Evolutionary conservation across 2,113 vertebrate species (phyloP), one percentile per base, ranked within the genome.

Genomic region (Pelobates fuscus): DNA sequence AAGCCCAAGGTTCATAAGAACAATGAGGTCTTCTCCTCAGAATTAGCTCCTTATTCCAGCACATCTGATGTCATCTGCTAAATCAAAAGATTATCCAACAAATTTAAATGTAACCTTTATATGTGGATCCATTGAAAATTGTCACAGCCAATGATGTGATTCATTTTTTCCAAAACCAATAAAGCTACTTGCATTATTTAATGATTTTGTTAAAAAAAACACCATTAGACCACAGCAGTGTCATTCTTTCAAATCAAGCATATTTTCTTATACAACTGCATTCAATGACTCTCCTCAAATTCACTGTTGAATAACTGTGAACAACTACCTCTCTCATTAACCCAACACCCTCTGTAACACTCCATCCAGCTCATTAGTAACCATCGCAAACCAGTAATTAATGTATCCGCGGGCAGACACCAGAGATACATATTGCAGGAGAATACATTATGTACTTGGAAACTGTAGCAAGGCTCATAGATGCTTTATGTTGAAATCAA

Each of bases 401-500:
- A 46, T 26, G 43, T 20, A 20, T n/a, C 21, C 52, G 30, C 20
- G 64, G 60, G 26, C 21, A 37, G 26, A 41, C 26, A 54, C 61
- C 3, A 46, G 52, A 27, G 62, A 43, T 26, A 8, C 58, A 27
- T 30, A 52, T 20, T 67, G 55, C 54, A 25, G 20, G 21, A 67
- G 24, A 60, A 76, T 60, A 76, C 11, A 76, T 76, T 59, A 49
- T 76, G 60, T 46, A 60, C 54, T 67, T 52, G 64, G 62, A 67
- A 76, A 67, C 23, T 41, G 67, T 60, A 37, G 54, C 67, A n/a
- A 58, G 54, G 52, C 60, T 49, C n/a, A 20, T 60, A 59, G 55
- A 67, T 67, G 72, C 72, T 67, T 76, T 76, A 76, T 76, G 64
- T 43, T 60, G 20, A 76, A 76, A 67, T 76, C 72, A 60, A 76